Evolutionary conservation across 2,113 vertebrate genomes (phyloP).

Genomic region (Fregetta grallaria): DNA sequence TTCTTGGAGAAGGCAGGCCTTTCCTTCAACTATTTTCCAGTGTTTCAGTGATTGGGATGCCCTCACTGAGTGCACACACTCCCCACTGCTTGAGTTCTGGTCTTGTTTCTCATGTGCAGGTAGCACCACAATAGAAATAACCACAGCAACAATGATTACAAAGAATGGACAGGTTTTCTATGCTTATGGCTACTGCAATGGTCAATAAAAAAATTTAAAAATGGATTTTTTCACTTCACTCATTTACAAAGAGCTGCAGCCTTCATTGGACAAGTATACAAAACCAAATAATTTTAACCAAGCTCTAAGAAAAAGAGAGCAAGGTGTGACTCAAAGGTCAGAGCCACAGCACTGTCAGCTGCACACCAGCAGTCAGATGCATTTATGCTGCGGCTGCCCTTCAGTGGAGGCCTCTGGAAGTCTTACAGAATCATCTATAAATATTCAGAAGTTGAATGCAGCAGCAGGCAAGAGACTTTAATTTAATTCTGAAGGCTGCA

Average conservation of each 20-base stretch:
- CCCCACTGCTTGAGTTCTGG: not conserved
- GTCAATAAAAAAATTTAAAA: not conserved
- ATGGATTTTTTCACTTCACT: not conserved
- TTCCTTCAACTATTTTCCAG: not conserved
- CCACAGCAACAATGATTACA: not conserved
- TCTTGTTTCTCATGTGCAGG: not conserved
- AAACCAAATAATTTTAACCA: not conserved
- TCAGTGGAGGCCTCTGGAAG: not conserved
- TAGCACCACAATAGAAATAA: not conserved
- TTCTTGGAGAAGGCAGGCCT: not conserved
- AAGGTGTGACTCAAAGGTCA: not conserved
- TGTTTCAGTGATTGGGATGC: not conserved
- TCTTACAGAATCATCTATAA: not conserved
- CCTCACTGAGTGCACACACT: too few species aligned
- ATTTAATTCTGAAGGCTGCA: slow-evolving; percentile 24
- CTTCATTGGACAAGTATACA: not conserved
- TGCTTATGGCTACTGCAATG: not conserved
- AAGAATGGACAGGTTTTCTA: not conserved
- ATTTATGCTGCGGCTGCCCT: not conserved
- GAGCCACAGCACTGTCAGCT: not conserved
- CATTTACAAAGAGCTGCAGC: not conserved
- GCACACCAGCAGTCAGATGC: not conserved
- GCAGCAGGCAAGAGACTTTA: slow-evolving; percentile 1
- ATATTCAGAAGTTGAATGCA: slow-evolving; percentile 12
- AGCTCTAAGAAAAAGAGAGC: not conserved